Base-by-base conservation (phyloP, 2,797 vertebrate species). In the Enteromius trimaculatus region DNA sequence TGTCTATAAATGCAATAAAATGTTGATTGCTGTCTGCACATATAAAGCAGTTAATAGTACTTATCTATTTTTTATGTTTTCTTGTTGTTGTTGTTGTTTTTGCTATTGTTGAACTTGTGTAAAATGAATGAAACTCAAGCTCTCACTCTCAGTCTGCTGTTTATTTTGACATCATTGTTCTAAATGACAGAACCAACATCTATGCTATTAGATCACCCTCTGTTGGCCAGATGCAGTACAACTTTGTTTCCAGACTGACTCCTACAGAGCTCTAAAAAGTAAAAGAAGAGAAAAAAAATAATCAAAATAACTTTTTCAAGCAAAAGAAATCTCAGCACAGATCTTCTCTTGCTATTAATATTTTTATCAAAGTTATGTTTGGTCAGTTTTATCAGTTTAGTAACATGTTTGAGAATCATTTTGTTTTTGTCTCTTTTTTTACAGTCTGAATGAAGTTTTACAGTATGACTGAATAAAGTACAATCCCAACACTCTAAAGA, bases 131-230 rank as follows among this genome's bases (percentile, higher is more conserved):
- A 76, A 58, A 39, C 13, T 58, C 34, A 60, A 26, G 34, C 21
- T 76, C 21, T 76, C 51, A 39, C 49, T n/a, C 21, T n/a, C 53
- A 53, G 11, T 74, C 71, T 75, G 19, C 31, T 60, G 42, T 76
- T 39, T 60, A 76, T 83, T 78, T 80, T 34, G 26, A 42, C 34
- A 16, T 26, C 14, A 69, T 53, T 81, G 78, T 88, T 81, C 79
- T 84, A 49, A 77, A 64, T 34, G 74, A 39, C n/a, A 55, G 62
- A 26, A 58, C 70, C 29, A 65, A 26, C 31, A 39, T 23, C 44
- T 55, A 74, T 88, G 86, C 82, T 86, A 68, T 75, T 80, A 82
- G 58, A 88, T 83, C 83, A 78, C 89, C 89, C 88, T 89, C 89
- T 90, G 51, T 86, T 89, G 89, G 75, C 77, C 62, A 34, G 49